These are phyloP conservation scores for Wasmannia auropunctata DNA, from an alignment of 1,140 invertebrate species.

Conservation along the genomic window DNA sequence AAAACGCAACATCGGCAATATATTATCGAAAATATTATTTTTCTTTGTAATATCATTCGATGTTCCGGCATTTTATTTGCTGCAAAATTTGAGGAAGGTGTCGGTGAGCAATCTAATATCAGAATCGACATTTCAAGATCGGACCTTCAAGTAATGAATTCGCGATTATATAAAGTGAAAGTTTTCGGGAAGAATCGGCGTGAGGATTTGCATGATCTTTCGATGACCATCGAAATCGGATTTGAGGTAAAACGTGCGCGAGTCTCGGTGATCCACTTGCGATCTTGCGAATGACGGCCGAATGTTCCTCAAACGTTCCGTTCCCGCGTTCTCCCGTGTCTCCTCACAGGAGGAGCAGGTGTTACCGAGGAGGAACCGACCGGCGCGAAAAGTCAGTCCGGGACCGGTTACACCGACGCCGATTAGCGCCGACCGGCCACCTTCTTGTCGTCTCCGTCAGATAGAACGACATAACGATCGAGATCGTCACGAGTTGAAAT, in stretches of 20 bases:
- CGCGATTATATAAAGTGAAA: slow-evolving; percentile 3
- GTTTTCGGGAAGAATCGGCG: slow-evolving; percentile 11
- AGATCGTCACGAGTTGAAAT: background rate
- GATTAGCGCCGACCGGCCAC: slow-evolving; percentile 29
- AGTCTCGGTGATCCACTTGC: background rate
- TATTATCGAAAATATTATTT: background rate
- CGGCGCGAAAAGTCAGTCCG: slow-evolving; percentile 35
- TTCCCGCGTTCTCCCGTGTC: background rate
- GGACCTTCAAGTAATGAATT: background rate
- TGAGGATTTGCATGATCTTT: background rate
- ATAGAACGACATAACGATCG: slow-evolving; percentile 6
- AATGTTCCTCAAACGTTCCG: background rate
- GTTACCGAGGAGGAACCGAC: slow-evolving; percentile 18
- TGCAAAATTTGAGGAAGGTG: background rate
- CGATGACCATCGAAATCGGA: background rate
- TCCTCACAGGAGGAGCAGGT: slow-evolving; percentile 23
- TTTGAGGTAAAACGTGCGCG: background rate
- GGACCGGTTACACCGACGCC: slow-evolving; percentile 45
- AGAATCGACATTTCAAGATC: background rate
- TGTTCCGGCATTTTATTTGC: background rate
- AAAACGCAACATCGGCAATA: background rate
- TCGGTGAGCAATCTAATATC: background rate
- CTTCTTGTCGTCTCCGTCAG: slow-evolving; percentile 3
- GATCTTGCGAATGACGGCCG: background rate
- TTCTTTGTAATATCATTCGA: background rate